Base-by-base conservation (phyloP, 2,113 vertebrate species). In the Nycticorax nycticorax region DNA sequence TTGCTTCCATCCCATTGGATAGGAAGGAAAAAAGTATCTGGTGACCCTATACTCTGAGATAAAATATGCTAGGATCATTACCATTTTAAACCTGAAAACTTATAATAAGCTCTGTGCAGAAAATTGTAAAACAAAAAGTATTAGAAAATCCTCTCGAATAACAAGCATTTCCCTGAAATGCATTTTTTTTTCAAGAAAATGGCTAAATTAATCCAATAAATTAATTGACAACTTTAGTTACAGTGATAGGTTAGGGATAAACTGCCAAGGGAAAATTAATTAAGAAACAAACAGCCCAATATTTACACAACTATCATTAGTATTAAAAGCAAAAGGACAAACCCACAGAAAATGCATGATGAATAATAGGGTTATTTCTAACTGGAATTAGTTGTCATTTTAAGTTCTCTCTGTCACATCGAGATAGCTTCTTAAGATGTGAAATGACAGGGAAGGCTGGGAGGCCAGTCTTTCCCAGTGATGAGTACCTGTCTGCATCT, bases 381-480 rank as follows among this genome's bases (percentile, higher is more conserved):
- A 94, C 80, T 80, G 4, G 60, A 87, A 90, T 88, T 93, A 88
- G 64, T 50, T 89, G 67, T 79, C 75, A 45, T 91, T 95, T 92
- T 53, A 66, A 57, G 50, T 69, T 92, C 48, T 90, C 39, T 30
- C 1, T 79, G 85, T 69, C 88, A 74, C 37, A 59, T 71, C 7
- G 0, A 15, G 10, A 16, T 16, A n/a, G 26, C n/a, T 88, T 76
- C 84, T 77, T 69, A 27, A 84, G 78, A 71, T 63, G 16, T 71
- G 85, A 95, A 83, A 41, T 66, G 92, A 47, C 57, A 72, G 30
- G 60, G 35, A 52, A n/a, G 73, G 60, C 43, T 50, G 62, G 63
- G 43, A 75, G 37, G 57, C 50, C 71, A 14, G 24, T 72, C 30
- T 93, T 27, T 52, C 26, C 60, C 57, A 53, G 23, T 3, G 14